Evolutionary conservation across 2,797 vertebrate species (phyloP), one percentile per base, ranked within the genome.

Genomic region (Nannoperca obscura): DNA sequence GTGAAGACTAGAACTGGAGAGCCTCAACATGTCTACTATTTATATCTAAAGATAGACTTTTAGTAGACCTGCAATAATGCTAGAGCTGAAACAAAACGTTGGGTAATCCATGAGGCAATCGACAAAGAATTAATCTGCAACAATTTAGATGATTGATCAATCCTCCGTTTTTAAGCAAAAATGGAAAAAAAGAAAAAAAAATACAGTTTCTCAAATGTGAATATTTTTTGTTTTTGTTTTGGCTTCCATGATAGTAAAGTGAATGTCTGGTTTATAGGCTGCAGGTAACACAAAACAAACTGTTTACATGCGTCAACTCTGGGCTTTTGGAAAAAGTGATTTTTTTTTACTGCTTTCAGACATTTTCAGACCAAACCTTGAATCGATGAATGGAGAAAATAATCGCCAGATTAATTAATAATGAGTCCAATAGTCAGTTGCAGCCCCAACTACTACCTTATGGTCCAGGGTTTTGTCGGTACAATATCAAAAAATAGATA

Each of bases 351-450:
- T 24, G 1, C 6, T 73, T 10, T 24, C 22, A 47, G 36, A 22
- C 30, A 32, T 50, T 32, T 58, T 64, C 12, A 24, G 4, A 42
- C 24, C 9, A 54, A 62, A 13, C 5, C 60, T 50, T 19, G 7
- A 61, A 47, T 71, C 15, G 34, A 53, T 58, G 15, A 7, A 69
- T 64, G 2, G 15, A 61, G 9, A 44, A 74, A 44, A 53, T 34
- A 10, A 44, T 24, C 0, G 2, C 14, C 13, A 19, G 7, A 62
- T 36, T n/a, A 61, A 42, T 58, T 15, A 53, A 47, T 62, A n/a
- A 76, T 77, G 6, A 54, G 57, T 49, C 57, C n/a, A 60, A 61
- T 6, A 67, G 8, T 40, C 30, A 20, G 2, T 32, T 50, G 20
- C 22, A 69, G 14, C 52, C 10, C 3, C 17, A 3, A 44, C 0